These are phyloP conservation scores for Amblyteles armatorius DNA, from an alignment of 2,888 invertebrate genomes.

Conservation along the genomic window DNA sequence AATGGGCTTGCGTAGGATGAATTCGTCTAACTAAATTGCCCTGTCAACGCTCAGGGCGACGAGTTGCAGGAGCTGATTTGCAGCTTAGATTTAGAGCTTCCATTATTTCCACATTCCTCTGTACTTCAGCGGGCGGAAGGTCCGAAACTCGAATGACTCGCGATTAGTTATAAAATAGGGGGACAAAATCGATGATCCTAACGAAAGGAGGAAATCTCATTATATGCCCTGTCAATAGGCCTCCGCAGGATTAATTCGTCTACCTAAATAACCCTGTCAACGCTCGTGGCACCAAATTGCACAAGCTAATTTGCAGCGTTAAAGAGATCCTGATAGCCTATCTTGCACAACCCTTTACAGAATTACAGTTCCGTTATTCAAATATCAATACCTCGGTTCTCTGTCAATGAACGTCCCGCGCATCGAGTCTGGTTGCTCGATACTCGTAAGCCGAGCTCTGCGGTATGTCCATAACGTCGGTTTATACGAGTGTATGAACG, in stretches of 20 bases:
- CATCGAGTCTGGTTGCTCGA: background rate
- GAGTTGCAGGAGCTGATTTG: background rate
- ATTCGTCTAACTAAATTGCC: background rate
- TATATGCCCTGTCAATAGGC: background rate
- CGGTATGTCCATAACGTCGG: slow-evolving; percentile 1
- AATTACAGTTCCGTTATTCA: slow-evolving; percentile 3
- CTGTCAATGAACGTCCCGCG: slow-evolving; percentile 3
- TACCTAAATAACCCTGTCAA: background rate
- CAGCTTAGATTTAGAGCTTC: background rate
- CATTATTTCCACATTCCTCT: slow-evolving; percentile 13
- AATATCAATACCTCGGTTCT: background rate
- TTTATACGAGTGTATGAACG: slow-evolving; percentile 18
- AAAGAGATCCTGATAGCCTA: background rate
- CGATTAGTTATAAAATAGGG: slow-evolving; percentile 9
- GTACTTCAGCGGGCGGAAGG: background rate
- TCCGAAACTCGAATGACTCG: slow-evolving; percentile 10
- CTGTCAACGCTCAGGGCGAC: background rate
- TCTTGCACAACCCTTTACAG: background rate
- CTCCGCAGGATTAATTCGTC: background rate
- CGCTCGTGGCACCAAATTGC: background rate
- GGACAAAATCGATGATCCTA: background rate
- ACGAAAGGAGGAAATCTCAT: background rate
- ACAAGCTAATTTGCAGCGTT: background rate
- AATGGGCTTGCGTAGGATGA: background rate
- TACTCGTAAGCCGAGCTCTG: background rate